These are phyloP conservation scores for Thryonomys swinderianus DNA, from an alignment of 2,113 vertebrate genomes.

Conservation along the genomic window DNA sequence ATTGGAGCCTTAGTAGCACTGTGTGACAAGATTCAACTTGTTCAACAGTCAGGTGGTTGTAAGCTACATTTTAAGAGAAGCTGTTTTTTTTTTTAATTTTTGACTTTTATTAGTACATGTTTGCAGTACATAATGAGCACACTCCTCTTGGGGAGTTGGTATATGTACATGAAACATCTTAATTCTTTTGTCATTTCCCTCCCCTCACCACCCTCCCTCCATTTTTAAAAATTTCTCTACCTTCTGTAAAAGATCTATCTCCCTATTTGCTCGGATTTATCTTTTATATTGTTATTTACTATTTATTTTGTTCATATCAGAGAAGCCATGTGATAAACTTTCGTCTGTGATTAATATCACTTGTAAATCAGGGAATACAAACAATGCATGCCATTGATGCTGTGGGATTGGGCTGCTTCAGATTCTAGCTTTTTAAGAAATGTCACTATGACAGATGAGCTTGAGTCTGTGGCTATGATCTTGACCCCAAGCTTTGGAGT, in stretches of 20 bases:
- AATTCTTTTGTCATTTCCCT: neutral
- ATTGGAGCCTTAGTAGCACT: too few species aligned
- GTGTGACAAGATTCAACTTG: neutral
- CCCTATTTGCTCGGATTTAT: neutral
- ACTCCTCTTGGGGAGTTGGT: neutral
- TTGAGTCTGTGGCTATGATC: neutral
- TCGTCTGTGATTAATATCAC: neutral
- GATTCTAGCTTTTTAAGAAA: neutral
- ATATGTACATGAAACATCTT: neutral
- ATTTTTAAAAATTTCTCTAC: neutral
- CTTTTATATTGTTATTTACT: neutral
- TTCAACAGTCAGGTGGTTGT: neutral
- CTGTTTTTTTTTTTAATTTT: neutral
- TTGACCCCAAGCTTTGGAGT: neutral
- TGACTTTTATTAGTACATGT: neutral
- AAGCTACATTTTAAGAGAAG: neutral
- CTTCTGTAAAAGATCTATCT: neutral
- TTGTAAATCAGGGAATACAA: neutral
- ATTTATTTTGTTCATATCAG: neutral
- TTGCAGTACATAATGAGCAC: neutral
- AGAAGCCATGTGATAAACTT: neutral
- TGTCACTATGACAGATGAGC: neutral
- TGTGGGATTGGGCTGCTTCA: neutral
- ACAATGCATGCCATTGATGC: neutral
- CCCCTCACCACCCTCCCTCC: neutral